A percentile compares a stretch with the other conserved stretches of the same genome.
These are phyloP conservation scores for Scaptomyza reducta DNA, from an alignment of 2,888 invertebrate species.

Conservation along the genomic window DNA sequence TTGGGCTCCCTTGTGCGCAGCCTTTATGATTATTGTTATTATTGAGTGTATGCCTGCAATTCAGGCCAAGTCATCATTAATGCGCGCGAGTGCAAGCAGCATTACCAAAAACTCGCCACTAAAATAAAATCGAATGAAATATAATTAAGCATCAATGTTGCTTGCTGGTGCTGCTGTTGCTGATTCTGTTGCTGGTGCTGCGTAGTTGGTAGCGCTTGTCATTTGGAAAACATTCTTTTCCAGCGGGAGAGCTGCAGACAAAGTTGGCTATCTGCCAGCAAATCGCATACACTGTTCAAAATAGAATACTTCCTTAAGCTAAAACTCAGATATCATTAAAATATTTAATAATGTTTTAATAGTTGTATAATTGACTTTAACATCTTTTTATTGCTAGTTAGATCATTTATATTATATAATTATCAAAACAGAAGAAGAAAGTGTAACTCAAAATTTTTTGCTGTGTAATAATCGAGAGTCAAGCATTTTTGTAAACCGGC, in stretches of 20 bases:
- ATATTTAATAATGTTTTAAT: too few relatives aligned
- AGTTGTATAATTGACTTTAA: too few relatives aligned
- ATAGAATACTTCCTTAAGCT: not conserved
- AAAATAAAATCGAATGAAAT: conserved; percentile 78
- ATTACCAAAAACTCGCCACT: conserved; percentile 72
- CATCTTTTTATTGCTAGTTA: too few relatives aligned
- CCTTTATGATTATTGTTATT: conserved; percentile 80
- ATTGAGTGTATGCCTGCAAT: conserved; percentile 74
- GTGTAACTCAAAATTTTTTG: not conserved
- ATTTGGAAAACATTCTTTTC: conserved; percentile 61
- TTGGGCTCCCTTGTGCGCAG: conserved; percentile 49
- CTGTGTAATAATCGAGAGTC: conserved; percentile 1
- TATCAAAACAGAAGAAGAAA: not conserved
- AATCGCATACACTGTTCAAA: conserved; percentile 59
- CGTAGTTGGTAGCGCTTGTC: conserved; percentile 68
- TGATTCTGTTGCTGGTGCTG: conserved; percentile 30
- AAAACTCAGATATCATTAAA: too few relatives aligned
- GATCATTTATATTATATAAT: too few relatives aligned
- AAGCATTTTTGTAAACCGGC: conserved; percentile 72
- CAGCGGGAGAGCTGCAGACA: conserved; percentile 26
- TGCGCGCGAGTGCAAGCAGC: conserved; percentile 53
- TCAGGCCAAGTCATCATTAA: conserved; percentile 78
- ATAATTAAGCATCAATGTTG: conserved; percentile 76
- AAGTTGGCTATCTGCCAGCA: conserved; percentile 62
- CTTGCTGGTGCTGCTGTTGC: conserved; percentile 12